Percentiles rank a stretch among this genome's conserved stretches.
These are phyloP conservation scores for Idaea straminata DNA, from an alignment of 2,888 invertebrate genomes.

Conservation along the genomic window DNA sequence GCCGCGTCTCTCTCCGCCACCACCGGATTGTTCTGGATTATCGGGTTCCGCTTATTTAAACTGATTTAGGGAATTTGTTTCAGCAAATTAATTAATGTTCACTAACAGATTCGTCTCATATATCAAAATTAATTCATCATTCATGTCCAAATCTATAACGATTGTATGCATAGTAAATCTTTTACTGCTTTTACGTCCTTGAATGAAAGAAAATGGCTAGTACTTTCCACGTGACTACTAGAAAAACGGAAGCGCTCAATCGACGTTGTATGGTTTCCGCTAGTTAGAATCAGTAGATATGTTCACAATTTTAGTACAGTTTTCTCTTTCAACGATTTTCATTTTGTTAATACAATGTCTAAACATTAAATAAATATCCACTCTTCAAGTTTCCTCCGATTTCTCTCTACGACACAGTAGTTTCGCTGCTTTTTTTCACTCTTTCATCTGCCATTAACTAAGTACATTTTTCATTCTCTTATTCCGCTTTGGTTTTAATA, in stretches of 20 bases:
- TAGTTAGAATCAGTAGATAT: not conserved
- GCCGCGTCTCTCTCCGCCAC: slow-evolving; percentile 48
- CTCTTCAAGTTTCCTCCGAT: not conserved
- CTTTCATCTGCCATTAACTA: slow-evolving; percentile 23
- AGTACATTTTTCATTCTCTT: slow-evolving; percentile 29
- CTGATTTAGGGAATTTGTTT: not conserved
- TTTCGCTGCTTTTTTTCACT: slow-evolving; percentile 32
- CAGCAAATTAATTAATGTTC: slow-evolving; percentile 29
- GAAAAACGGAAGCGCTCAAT: not conserved
- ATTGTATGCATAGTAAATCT: not conserved
- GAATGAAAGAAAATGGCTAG: not conserved
- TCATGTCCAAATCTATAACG: not conserved
- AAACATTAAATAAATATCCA: not conserved
- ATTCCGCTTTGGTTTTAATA: slow-evolving; percentile 54
- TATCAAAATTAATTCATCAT: not conserved
- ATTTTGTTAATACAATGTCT: not conserved
- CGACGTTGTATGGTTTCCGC: not conserved
- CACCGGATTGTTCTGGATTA: slow-evolving; percentile 56
- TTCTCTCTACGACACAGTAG: slow-evolving; percentile 18
- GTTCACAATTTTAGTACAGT: not conserved
- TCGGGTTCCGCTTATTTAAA: slow-evolving; percentile 20
- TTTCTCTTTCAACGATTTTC: not conserved
- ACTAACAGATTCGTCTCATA: not conserved
- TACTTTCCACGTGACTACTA: slow-evolving; percentile 8
- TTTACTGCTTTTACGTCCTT: not conserved